Base-by-base conservation (phyloP, 2,113 vertebrate genomes). In the Nymphicus hollandicus region DNA sequence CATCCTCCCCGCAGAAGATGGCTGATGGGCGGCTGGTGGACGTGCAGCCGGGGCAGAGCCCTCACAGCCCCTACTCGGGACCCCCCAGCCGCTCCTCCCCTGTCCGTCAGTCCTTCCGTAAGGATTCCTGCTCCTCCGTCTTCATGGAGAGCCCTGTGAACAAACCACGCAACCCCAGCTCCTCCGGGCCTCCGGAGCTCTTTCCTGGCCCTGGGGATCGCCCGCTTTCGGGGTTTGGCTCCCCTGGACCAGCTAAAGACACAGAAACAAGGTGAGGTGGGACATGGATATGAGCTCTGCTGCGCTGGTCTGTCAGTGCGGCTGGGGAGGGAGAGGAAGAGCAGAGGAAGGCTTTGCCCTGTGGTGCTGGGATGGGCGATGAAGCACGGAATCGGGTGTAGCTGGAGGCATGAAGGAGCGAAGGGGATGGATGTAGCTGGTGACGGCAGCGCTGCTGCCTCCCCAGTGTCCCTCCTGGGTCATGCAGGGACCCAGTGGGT, bases 1-100 rank as follows among this genome's bases (percentile, higher is more conserved):
- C 99, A 2, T 99, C 99, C 1, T 99, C 99, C 16, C 99, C 99
- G 0, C 99, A 99, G 98, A 99, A 99, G 97, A 98, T 99, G 96
- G 97, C 98, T 1, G 98, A 99, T 14, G 93, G 97, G 4, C 94
- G 97, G 18, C 93, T 98, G 93, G 94, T 97, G 39, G 98, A 98
- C 1, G 98, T 99, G 95, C 98, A 98, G 72, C 93, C 98, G 39
- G 96, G 99, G 92, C 99, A 99, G 84, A 97, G 98, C 35, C 98
- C 98, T 0, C 98, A 98, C 95, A 98, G 98, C 94, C 99, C 99
- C 3, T 99, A 99, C 95, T 99, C 99, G 2, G 98, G 98, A 35
- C 98, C 99, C 1, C 98, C 99, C 41, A 99, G 98, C 52, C 98
- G 99, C 20, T 98, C 98, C 46, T 99, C 99, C 1, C 99, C 99